phyloP scores from a whole-genome alignment of 2,797 vertebrate genomes.

The Lerista edwardsae region DNA sequence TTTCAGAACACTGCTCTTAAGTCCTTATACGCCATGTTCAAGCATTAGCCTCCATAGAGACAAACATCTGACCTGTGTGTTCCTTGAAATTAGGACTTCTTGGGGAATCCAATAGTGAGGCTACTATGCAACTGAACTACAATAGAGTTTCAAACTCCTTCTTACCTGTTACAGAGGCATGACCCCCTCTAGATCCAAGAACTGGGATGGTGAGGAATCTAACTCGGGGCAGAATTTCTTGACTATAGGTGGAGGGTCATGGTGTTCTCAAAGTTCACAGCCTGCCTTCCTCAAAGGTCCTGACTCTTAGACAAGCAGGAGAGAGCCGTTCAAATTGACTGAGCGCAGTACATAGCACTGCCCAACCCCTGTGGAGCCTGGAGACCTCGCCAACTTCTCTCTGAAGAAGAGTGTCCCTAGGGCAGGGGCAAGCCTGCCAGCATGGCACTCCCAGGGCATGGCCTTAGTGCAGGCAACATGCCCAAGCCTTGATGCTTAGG shows the following conservation, averaged over 20 bases:
- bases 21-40: background rate
- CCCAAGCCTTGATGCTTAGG: background rate
- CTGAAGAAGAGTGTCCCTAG: constrained; percentile 22
- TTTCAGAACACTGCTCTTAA: too few species aligned
- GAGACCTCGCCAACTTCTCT: constrained; percentile 11
- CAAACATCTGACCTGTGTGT: background rate
- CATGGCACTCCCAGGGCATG: constrained; percentile 28
- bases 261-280: background rate
- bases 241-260: background rate
- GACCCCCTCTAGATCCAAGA: background rate
- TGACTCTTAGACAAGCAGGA: background rate
- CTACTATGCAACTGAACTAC: background rate
- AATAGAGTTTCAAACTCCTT: background rate
- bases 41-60: too few species aligned
- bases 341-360: background rate
- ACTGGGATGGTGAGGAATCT: background rate
- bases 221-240: background rate
- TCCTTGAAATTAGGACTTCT: background rate
- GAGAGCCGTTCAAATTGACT: background rate
- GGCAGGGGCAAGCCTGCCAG: constrained; percentile 12
- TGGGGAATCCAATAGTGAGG: background rate
- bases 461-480: constrained; percentile 20
- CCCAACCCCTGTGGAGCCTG: constrained; percentile 20
- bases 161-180: background rate
- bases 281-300: background rate